A percentile compares a stretch with the other conserved stretches of the same genome.
Evolutionary conservation across 2,113 vertebrate genomes (phyloP).

Genomic region (Barnardius zonarius): DNA sequence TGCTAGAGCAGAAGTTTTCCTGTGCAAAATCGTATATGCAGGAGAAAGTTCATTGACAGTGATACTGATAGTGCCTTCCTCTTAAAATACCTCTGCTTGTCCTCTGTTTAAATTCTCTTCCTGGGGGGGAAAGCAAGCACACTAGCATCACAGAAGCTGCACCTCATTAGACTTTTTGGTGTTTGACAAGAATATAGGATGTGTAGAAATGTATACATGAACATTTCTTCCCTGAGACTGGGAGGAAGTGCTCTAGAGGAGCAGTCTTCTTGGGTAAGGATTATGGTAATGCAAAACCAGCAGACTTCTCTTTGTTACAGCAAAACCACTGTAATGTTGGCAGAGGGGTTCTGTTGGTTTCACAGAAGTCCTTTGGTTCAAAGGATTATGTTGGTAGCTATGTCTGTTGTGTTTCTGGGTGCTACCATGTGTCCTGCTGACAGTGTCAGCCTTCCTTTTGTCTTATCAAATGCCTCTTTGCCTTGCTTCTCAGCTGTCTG

Average conservation of each 20-base stretch:
- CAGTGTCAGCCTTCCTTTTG: background rate
- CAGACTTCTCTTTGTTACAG: background rate
- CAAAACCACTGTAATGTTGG: background rate
- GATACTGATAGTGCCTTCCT: background rate
- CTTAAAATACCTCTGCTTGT: background rate
- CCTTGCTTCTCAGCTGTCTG: background rate
- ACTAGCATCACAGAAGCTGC: background rate
- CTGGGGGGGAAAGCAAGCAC: background rate
- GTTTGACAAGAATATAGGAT: background rate
- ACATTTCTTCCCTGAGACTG: background rate
- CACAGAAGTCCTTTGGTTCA: background rate
- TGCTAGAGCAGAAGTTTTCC: background rate
- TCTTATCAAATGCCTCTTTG: background rate
- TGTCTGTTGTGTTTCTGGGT: background rate
- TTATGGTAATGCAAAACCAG: background rate
- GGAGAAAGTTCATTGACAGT: background rate
- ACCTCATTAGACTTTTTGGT: background rate
- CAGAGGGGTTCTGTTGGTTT: background rate
- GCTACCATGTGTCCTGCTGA: background rate
- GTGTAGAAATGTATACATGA: background rate
- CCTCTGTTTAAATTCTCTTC: background rate
- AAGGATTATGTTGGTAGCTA: background rate
- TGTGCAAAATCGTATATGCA: background rate
- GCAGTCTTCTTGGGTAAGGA: background rate
- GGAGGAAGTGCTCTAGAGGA: background rate